phyloP scores from a whole-genome alignment of 2,888 invertebrate species.

The Galeopsomyia nigrocyanea region DNA sequence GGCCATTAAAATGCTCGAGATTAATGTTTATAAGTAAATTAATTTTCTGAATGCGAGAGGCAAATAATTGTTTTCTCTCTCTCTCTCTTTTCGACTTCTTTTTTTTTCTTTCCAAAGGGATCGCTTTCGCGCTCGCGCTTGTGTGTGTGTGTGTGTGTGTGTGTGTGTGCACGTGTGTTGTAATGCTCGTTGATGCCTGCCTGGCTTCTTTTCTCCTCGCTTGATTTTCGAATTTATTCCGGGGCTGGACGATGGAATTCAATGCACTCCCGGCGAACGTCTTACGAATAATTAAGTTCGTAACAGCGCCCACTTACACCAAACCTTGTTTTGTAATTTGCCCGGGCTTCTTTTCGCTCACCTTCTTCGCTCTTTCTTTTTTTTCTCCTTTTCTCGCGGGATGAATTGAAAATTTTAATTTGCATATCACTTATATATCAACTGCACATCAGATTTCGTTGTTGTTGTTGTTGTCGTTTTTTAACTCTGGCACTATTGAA shows the following conservation, averaged over 20 bases:
- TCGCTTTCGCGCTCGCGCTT: no score
- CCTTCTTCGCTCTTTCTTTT: background rate
- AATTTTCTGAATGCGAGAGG: conserved; percentile 35
- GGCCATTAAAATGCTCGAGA: conserved; percentile 44
- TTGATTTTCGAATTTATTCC: conserved; percentile 2
- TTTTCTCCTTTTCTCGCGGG: background rate
- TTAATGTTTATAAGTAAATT: conserved; percentile 46
- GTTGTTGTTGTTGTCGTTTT: no score
- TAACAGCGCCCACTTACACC: conserved; percentile 25
- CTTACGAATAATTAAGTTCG: conserved; percentile 34
- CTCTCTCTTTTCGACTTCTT: conserved; percentile 9
- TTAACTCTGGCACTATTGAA: no score
- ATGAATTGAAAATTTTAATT: background rate
- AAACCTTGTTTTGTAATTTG: conserved; percentile 14
- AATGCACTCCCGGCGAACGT: conserved; percentile 1
- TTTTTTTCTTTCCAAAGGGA: conserved; percentile 3
- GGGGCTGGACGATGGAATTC: no score
- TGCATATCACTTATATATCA: no score
- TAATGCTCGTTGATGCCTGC: conserved; percentile 25
- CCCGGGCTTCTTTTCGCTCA: background rate
- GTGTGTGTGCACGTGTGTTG: background rate
- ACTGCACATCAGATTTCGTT: no score
- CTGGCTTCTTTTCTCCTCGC: conserved; percentile 11
- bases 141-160: no score
- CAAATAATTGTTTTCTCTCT: conserved; percentile 46